phyloP scores from a whole-genome alignment of 2,888 invertebrate genomes.

The Coenonympha glycerion region DNA sequence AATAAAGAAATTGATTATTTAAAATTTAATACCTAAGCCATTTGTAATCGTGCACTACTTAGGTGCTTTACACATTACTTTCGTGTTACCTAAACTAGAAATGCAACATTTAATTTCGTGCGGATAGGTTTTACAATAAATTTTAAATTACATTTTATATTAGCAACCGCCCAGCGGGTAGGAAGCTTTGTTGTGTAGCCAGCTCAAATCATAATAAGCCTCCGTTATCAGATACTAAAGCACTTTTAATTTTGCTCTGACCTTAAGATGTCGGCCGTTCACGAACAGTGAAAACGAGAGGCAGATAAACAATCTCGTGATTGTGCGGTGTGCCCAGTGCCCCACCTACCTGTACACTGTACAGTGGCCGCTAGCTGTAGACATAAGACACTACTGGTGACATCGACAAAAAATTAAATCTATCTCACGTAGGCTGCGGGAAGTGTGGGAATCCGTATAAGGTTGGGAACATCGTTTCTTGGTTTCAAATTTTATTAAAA shows the following conservation, averaged over 20 bases:
- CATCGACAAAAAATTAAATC: not conserved
- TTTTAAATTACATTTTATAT: slow-evolving; percentile 21
- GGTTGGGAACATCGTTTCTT: too few relatives aligned
- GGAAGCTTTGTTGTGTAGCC: slow-evolving; percentile 51
- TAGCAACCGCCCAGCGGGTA: slow-evolving; percentile 30
- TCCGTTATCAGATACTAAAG: slow-evolving; percentile 69
- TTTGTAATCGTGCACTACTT: not conserved
- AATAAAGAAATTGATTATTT: too few relatives aligned
- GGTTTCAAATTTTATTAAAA: too few relatives aligned
- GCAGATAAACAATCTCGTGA: slow-evolving; percentile 64
- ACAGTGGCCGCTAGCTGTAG: slow-evolving; percentile 15
- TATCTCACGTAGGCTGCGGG: too few relatives aligned
- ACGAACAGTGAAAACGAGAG: slow-evolving; percentile 69
- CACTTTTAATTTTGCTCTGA: slow-evolving; percentile 71
- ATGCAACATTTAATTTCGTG: slow-evolving; percentile 2
- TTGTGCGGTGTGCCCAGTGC: too few relatives aligned
- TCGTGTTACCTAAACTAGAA: not conserved
- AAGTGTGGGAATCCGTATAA: too few relatives aligned
- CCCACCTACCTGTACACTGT: slow-evolving; percentile 45
- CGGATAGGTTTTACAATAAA: not conserved
- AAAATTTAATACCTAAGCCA: too few relatives aligned
- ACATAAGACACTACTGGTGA: slow-evolving; percentile 8
- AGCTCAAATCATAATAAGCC: slow-evolving; percentile 56
- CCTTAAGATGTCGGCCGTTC: slow-evolving; percentile 68
- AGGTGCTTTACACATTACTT: not conserved